phyloP scores from a whole-genome alignment of 2,888 invertebrate species.

The Amphipyra tragopoginis region DNA sequence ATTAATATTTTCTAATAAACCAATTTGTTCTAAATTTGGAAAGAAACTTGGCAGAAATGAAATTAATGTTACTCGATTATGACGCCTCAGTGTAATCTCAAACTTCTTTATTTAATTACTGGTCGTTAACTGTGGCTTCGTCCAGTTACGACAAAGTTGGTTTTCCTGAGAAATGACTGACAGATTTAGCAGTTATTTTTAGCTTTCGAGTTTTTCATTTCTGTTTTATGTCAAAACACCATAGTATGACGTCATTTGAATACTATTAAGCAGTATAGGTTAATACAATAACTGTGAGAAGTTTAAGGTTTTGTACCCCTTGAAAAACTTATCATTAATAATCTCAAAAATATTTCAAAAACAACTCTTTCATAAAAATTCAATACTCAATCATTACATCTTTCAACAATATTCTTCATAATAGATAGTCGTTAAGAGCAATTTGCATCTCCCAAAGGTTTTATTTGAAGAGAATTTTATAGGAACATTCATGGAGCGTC shows the following conservation, averaged over 20 bases:
- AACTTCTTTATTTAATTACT: conserved; percentile 16
- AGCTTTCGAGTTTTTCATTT: neutral
- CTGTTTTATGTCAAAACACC: too few relatives aligned
- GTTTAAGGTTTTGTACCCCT: too few relatives aligned
- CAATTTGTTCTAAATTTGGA: too few relatives aligned
- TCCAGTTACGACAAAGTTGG: neutral
- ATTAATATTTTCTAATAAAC: too few relatives aligned
- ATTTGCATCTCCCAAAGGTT: conserved; percentile 34
- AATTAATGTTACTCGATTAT: conserved; percentile 11
- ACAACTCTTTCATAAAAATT: conserved; percentile 1
- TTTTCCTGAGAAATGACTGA: neutral
- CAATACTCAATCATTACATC: conserved; percentile 7
- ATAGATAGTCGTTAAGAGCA: conserved; percentile 19
- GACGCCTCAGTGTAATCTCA: neutral
- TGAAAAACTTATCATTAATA: too few relatives aligned
- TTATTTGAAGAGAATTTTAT: conserved; percentile 30
- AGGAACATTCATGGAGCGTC: conserved; percentile 27
- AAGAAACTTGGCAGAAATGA: conserved; percentile 1
- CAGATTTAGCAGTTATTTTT: neutral
- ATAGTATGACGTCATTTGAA: too few relatives aligned
- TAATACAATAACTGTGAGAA: too few relatives aligned
- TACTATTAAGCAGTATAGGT: too few relatives aligned
- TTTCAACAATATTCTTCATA: conserved; percentile 11
- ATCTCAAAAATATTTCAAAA: too few relatives aligned
- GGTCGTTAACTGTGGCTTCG: neutral